Evolutionary conservation across 92 coral and sea anemone species (phyloP).

Genomic region (Siderastrea radians): DNA sequence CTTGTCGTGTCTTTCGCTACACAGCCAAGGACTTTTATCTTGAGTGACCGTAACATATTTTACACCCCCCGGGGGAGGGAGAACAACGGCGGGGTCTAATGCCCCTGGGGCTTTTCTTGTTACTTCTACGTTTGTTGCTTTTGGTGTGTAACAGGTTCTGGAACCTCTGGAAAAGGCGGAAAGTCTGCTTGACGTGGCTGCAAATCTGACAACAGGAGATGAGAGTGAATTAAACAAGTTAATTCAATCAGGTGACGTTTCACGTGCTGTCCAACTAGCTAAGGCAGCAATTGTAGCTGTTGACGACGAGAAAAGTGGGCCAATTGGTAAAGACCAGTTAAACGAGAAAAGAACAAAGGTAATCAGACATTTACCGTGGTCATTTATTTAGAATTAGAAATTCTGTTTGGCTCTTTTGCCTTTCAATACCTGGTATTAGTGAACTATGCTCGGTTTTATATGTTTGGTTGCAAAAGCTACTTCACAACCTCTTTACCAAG

Average conservation of each 20-base stretch:
- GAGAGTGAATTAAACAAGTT: constrained; percentile 34
- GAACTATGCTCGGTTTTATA: too few relatives aligned
- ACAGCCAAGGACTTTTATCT: too few relatives aligned
- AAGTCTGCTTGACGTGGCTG: not conserved
- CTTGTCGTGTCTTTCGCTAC: too few relatives aligned
- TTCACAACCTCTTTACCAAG: too few relatives aligned
- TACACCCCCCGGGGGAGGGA: too few relatives aligned
- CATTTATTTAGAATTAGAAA: too few relatives aligned
- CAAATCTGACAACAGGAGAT: constrained; percentile 38
- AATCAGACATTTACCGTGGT: not conserved
- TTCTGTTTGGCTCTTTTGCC: too few relatives aligned
- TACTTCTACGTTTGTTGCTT: not conserved
- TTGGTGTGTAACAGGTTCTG: not conserved
- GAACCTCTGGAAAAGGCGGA: constrained; percentile 4
- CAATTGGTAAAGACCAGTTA: constrained; percentile 4
- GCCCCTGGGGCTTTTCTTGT: too few relatives aligned
- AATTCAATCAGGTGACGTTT: constrained; percentile 47
- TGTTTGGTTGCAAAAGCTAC: too few relatives aligned
- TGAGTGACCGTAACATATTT: too few relatives aligned
- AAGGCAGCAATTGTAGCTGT: constrained; percentile 45
- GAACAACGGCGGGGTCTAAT: too few relatives aligned
- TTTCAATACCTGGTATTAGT: too few relatives aligned
- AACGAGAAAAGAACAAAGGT: constrained; percentile 16
- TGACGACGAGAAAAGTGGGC: constrained; percentile 19
- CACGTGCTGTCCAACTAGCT: constrained; percentile 49